Conservation (phyloP, 2,797 vertebrate species). For the Mionectes olivaceus region DNA sequence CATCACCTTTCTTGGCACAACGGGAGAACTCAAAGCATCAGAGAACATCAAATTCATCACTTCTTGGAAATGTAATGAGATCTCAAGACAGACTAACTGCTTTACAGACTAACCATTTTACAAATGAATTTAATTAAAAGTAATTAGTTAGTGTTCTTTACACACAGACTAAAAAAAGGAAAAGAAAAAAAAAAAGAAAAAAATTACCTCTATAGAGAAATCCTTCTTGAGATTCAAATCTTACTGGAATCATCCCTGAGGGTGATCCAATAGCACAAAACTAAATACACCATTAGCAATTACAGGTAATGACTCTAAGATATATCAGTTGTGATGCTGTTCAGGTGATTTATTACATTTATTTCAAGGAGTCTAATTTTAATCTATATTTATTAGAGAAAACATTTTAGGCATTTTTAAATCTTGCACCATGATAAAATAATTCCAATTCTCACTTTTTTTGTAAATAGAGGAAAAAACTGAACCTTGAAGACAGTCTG, state of each 20-base stretch:
- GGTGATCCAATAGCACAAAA: constrained; percentile 66
- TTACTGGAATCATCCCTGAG: constrained; percentile 64
- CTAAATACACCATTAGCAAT: constrained; percentile 73
- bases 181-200: background rate
- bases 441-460: background rate
- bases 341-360: constrained; percentile 68
- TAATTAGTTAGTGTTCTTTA: constrained; percentile 69
- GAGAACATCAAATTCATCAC: constrained; percentile 68
- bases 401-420: background rate
- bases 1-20: constrained; percentile 58
- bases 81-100: constrained; percentile 52
- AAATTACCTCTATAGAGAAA: constrained; percentile 52
- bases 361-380: background rate
- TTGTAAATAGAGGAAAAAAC: background rate
- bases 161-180: background rate
- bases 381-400: constrained; percentile 39
- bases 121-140: constrained; percentile 72
- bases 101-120: constrained; percentile 37
- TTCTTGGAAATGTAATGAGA: constrained; percentile 63
- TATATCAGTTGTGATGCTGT: constrained; percentile 23
- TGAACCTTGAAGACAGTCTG: background rate
- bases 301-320: constrained; percentile 68
- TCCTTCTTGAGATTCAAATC: constrained; percentile 65
- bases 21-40: constrained; percentile 47
- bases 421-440: background rate